Base-by-base conservation (phyloP, 2,797 vertebrate species). In the Ataeniobius toweri region DNA sequence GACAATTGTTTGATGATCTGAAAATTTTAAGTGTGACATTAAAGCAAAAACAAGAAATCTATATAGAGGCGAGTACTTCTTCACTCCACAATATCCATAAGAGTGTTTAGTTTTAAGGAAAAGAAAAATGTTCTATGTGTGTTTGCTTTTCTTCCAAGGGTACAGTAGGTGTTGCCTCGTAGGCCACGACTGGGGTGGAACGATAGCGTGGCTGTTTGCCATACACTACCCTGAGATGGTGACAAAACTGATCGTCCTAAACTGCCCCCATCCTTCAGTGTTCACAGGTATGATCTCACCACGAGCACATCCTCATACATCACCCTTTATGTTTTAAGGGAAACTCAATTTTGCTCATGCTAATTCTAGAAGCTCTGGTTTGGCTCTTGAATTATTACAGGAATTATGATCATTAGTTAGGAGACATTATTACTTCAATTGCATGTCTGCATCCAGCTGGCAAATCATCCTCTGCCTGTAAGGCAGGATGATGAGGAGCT, bases 211-310 rank as follows among this genome's bases (percentile, higher is more conserved):
- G 98, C 94, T 99, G 70, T 97, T 97, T 78, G 97, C 98, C 72
- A 97, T 99, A 84, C 96, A 98, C 90, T 99, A 98, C 88, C 98
- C 98, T 3, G 98, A 99, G 94, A 97, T 98, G 97, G 97, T 99
- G 89, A 97, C 96, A 9, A 99, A 98, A 83, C 96, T 99, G 85
- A 97, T 99, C 69, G 97, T 99, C 85, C 94, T 99, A 53, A 99
- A 99, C 93, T 98, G 97, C 86, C 98, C 98, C 78, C 98, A 99
- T 88, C 98, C 98, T 20, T 97, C 96, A 73, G 97, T 98, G 78
- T 98, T 98, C 83, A 95, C 96, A 94, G 98, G 98, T 99, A 92
- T 0, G 95, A 88, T 79, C 55, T 36, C 14, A 18, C 6, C 46
- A 74, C 1, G 0, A n/a, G 53, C 5, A 2, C 1, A 48, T 73